Evolutionary conservation across 2,888 invertebrate species (phyloP).

Genomic region (Pristionchus entomophagus): DNA sequence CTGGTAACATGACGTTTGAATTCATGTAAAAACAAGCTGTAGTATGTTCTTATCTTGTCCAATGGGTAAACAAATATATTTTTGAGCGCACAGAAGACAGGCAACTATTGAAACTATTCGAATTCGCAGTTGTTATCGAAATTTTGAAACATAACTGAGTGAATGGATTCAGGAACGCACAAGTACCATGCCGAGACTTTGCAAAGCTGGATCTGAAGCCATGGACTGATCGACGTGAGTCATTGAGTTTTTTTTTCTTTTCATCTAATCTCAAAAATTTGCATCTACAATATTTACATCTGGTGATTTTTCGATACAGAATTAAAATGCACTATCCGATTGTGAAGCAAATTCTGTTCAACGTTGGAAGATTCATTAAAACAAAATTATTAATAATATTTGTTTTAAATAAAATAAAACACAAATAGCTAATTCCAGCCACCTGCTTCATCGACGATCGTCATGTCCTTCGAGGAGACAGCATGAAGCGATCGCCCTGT

Average conservation of each 20-base stretch:
- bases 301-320: too few relatives aligned
- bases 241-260: background rate
- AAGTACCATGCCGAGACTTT: constrained; percentile 66
- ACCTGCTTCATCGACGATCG: constrained; percentile 46
- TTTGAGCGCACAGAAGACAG: too few relatives aligned
- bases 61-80: too few relatives aligned
- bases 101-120: too few relatives aligned
- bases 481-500: constrained; percentile 51
- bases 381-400: too few relatives aligned
- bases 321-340: too few relatives aligned
- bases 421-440: background rate
- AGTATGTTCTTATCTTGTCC: too few relatives aligned
- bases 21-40: too few relatives aligned
- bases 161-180: constrained; percentile 60
- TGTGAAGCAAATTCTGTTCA: background rate
- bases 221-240: constrained; percentile 66
- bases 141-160: background rate
- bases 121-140: too few relatives aligned
- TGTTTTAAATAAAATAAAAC: background rate
- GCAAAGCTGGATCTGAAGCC: constrained; percentile 59
- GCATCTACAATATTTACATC: too few relatives aligned
- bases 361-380: too few relatives aligned
- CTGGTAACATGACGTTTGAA: too few relatives aligned
- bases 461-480: constrained; percentile 7
- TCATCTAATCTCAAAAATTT: background rate